Evolutionary conservation across 37 sponge, comb jelly and placozoan genomes (phyloP), one percentile per base, ranked within the genome.

Genomic region (Lycopodina hypogea): DNA sequence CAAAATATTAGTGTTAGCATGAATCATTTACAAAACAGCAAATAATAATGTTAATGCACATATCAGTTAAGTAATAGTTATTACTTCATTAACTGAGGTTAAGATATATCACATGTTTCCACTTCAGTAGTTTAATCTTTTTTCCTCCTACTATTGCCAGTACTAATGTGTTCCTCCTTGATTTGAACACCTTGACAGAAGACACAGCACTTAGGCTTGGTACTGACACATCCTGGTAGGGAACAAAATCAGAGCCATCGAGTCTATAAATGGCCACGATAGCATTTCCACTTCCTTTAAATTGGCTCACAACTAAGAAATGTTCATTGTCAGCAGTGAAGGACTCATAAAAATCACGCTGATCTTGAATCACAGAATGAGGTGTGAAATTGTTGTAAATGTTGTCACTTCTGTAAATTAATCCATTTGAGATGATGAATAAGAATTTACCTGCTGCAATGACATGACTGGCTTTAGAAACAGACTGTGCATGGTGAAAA

Each of bases 241-340:
- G 56, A 9, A 74, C 6, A 29, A 74, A 36, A n/a, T 56, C n/a
- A 29, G 34, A 45, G 3, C 75, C 75, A 1, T 56, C 57, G 56
- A 74, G 56, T 38, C 40, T 74, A 57, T 74, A 29, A 14, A 74
- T 14, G 56, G 48, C 36, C 1, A 74, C 8, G 0, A 6, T 2
- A 74, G n/a, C 19, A 8, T 22, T 56, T 56, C 3, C 38, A 33
- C 17, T 22, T 11, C 18, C 28, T 1, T 28, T 26, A 30, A 30
- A 37, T 2, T 72, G 50, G 32, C 56, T 33, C 35, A 57, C 57
- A 26, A 37, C 75, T 34, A 56, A 56, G 75, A 45, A 74, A 34
- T 74, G 57, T 14, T 56, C 56, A 19, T 33, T 56, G 35, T 65
- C 30, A 12, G 30, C 30, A 11, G 66, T 2, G 66, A 65, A 65